A percentile compares a stretch with the other conserved stretches of the same genome.
Evolutionary conservation across 2,113 vertebrate genomes (phyloP).

Genomic region (Grus americana): DNA sequence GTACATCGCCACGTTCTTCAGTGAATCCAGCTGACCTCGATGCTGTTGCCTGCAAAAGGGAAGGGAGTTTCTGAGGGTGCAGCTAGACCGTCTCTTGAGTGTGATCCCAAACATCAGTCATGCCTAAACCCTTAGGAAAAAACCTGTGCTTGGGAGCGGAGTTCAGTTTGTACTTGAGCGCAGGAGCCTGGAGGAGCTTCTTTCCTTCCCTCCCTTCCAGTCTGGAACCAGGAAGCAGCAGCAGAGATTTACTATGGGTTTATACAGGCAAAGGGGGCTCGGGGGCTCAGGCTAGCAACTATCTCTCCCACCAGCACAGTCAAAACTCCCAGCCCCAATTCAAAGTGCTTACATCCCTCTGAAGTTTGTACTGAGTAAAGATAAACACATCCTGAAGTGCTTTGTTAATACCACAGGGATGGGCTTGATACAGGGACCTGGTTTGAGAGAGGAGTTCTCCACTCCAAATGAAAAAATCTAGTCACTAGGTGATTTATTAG

Average conservation of each 20-base stretch:
- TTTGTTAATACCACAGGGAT: neutral
- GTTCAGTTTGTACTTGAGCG: neutral
- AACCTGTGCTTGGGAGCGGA: neutral
- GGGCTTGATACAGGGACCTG: neutral
- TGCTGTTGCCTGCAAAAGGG: neutral
- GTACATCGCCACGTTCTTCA: neutral
- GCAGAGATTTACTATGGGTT: neutral
- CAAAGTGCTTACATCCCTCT: neutral
- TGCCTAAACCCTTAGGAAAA: neutral
- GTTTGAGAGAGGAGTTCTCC: neutral
- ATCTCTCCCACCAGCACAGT: neutral
- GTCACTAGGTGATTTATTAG: conserved; percentile 20
- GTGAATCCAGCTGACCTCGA: neutral
- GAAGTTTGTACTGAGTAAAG: neutral
- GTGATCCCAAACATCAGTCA: neutral
- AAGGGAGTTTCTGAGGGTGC: neutral
- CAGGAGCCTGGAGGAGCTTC: neutral
- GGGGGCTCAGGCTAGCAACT: neutral
- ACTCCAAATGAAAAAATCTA: conserved; percentile 11
- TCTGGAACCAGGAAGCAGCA: neutral
- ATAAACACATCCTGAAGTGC: neutral
- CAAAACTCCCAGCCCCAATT: neutral
- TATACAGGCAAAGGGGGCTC: neutral
- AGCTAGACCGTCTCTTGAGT: neutral
- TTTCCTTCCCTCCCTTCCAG: neutral